A percentile compares a stretch with the other conserved stretches of the same genome.
These are phyloP conservation scores for Alethe castanea DNA, from an alignment of 2,113 vertebrate species.

Conservation along the genomic window DNA sequence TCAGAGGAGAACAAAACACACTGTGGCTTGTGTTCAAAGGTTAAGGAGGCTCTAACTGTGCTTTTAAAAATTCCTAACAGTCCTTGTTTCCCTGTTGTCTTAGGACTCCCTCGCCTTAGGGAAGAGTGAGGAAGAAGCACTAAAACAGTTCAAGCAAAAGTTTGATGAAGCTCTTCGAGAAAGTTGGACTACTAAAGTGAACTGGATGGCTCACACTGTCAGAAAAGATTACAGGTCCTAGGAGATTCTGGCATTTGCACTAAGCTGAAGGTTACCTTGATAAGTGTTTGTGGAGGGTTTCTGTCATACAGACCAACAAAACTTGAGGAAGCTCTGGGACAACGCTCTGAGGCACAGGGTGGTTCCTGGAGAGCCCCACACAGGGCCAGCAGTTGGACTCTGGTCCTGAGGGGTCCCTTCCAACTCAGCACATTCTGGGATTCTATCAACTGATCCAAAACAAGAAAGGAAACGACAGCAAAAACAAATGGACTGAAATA, in stretches of 20 bases:
- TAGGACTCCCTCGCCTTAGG: slow-evolving; percentile 96
- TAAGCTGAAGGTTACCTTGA: slow-evolving; percentile 67
- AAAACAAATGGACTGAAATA: slow-evolving; percentile 23
- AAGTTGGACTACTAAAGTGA: slow-evolving; percentile 99
- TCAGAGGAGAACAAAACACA: background rate
- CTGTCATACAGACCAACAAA: slow-evolving; percentile 30
- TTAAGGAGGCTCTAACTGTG: background rate
- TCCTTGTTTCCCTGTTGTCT: background rate
- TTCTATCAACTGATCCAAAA: background rate
- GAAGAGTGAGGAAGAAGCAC: slow-evolving; percentile 94
- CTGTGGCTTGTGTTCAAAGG: background rate
- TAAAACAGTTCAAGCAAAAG: slow-evolving; percentile 98
- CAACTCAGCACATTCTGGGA: background rate
- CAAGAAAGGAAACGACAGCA: background rate
- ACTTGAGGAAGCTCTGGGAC: background rate
- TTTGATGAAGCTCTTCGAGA: slow-evolving; percentile 97
- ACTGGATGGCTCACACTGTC: slow-evolving; percentile 99
- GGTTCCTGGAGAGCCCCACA: background rate
- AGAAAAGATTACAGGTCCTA: slow-evolving; percentile 96
- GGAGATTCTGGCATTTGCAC: slow-evolving; percentile 67
- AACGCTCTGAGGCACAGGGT: background rate
- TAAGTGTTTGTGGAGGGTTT: slow-evolving; percentile 55
- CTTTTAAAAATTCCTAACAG: background rate
- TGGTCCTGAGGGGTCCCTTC: background rate
- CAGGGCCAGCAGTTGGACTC: background rate